Base-by-base conservation (phyloP, 2,888 invertebrate genomes). In the Alcis repandata region DNA sequence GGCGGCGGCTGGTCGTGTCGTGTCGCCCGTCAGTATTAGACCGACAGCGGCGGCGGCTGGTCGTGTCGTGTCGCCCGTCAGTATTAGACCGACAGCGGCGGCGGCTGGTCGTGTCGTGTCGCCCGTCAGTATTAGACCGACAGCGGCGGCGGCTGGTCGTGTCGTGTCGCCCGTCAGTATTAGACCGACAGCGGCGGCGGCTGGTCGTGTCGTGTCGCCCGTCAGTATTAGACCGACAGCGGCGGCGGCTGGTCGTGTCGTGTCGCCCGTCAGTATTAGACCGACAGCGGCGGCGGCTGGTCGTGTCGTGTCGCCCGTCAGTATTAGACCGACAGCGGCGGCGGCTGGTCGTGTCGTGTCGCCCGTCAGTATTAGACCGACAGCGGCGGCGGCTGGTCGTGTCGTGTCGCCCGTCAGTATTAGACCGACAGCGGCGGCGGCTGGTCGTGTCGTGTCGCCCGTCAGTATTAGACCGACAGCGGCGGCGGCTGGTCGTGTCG, bases 1-100 rank as follows among this genome's bases (percentile, higher is more conserved):
- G 87, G 88, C 0, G 89, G 88, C 13, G 86, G 85, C 13, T 82
- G 82, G 22, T 88, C 88, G 74, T 94, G n/a, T n/a, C n/a, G n/a
- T n/a, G n/a, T n/a, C n/a, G n/a, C n/a, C n/a, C n/a, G n/a, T n/a
- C n/a, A n/a, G n/a, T n/a, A n/a, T n/a, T n/a, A 22, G 15, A 87
- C 86, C 83, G 89, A 89, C 3, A 86, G 85, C 0, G 87, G 88
- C 0, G 89, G 88, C 13, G 86, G 85, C 13, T 82, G 82, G 22
- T 88, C 88, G 74, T 94, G n/a, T n/a, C n/a, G n/a, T n/a, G n/a
- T n/a, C n/a, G n/a, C n/a, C n/a, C n/a, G n/a, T n/a, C n/a, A n/a
- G n/a, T n/a, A n/a, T n/a, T n/a, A 22, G 15, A 87, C 86, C 83
- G 89, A 89, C 3, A 86, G 85, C 0, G 87, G 88, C 0, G 89